Conservation (phyloP, 2,113 vertebrate genomes). For the Eubucco bourcierii region DNA sequence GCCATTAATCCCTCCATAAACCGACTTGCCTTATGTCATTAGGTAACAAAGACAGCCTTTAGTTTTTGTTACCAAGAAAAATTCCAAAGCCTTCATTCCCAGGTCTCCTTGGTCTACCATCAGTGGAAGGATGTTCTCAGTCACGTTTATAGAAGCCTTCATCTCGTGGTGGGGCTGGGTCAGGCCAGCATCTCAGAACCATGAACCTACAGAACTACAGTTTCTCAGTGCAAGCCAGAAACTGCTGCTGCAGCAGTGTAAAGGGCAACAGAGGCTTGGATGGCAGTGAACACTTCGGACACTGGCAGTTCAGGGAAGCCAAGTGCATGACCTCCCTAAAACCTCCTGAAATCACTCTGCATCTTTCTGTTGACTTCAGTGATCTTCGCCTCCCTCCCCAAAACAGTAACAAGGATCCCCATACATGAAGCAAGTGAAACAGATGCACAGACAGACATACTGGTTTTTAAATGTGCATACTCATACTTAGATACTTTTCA, state of each 20-base stretch:
- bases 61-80: background rate
- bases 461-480: background rate
- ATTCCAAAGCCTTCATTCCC: background rate
- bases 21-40: background rate
- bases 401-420: slow-evolving; percentile 8
- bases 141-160: background rate
- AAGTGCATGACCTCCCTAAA: background rate
- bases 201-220: background rate
- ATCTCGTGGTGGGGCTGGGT: accelerated
- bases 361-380: background rate
- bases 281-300: background rate
- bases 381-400: background rate
- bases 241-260: background rate
- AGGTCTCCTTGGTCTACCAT: background rate
- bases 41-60: background rate
- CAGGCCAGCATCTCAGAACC: background rate
- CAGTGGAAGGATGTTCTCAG: background rate
- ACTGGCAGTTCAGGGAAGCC: accelerated
- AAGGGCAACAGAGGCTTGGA: background rate
- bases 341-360: background rate
- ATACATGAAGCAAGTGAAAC: background rate
- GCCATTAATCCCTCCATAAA: background rate
- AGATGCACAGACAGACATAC: background rate
- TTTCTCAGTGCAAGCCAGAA: background rate
- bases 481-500: background rate